Evolutionary conservation across 2,888 invertebrate species (phyloP).

Genomic region (Acanthococcus lagerstroemiae): DNA sequence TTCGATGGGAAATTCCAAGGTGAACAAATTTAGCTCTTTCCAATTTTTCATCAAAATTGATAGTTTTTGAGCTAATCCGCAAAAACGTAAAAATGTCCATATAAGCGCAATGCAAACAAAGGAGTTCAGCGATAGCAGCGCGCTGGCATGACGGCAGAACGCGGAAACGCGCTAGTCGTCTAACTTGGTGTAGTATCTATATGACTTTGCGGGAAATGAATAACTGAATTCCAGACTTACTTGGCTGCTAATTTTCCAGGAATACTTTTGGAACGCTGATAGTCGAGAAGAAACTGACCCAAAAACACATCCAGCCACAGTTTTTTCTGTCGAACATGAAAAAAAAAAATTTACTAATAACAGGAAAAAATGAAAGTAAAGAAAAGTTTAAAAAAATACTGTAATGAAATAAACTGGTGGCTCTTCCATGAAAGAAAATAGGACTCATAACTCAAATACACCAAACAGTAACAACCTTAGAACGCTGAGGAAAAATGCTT

Average conservation of each 20-base stretch:
- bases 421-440: neutral
- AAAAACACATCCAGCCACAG: constrained; percentile 56
- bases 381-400: neutral
- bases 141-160: no score
- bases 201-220: neutral
- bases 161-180: no score
- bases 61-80: no score
- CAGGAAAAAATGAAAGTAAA: constrained; percentile 3
- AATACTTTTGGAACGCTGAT: constrained; percentile 25
- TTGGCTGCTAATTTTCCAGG: constrained; percentile 28
- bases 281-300: constrained; percentile 50
- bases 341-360: no score
- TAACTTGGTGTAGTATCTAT: no score
- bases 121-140: neutral
- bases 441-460: neutral
- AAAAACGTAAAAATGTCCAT: no score
- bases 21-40: no score
- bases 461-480: neutral
- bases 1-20: no score
- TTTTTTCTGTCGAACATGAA: no score
- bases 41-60: no score
- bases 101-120: no score
- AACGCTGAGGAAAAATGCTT: neutral
- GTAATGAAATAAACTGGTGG: neutral
- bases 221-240: constrained; percentile 10